A percentile compares a stretch with the other conserved stretches of the same genome.
Evolutionary conservation across 2,797 vertebrate genomes (phyloP).

Genomic region (Cossypha niveicapilla): DNA sequence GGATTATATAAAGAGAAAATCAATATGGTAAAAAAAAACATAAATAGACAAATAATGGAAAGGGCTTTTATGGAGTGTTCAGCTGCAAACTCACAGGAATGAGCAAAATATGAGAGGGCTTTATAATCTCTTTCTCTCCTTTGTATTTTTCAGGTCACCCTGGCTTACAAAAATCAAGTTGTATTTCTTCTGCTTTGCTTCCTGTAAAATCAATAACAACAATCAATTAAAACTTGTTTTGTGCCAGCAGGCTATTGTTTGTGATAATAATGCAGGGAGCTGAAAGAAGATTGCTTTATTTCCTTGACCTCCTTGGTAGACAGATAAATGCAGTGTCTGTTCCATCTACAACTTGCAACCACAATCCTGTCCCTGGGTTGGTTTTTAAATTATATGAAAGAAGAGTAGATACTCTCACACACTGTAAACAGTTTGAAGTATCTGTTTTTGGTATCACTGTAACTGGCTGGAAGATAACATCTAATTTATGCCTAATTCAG

Average conservation of each 20-base stretch:
- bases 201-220: constrained; percentile 34
- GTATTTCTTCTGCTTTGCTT: constrained; percentile 47
- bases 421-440: constrained; percentile 2
- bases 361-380: neutral
- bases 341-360: constrained; percentile 9
- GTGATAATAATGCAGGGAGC: neutral
- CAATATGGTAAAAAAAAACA: constrained; percentile 40
- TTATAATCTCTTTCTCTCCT: neutral
- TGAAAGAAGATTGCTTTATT: neutral
- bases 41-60: neutral
- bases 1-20: constrained; percentile 16
- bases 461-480: constrained; percentile 35
- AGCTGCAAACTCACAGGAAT: neutral
- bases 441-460: constrained; percentile 34
- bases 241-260: constrained; percentile 29
- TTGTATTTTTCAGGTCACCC: constrained; percentile 50
- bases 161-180: constrained; percentile 20
- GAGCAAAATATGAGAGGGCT: neutral
- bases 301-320: neutral
- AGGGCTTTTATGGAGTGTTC: neutral
- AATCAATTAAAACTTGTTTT: constrained; percentile 31
- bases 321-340: neutral
- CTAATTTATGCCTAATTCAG: constrained; percentile 49
- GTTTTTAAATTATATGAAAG: constrained; percentile 7
- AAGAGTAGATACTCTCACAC: constrained; percentile 4